Base-by-base conservation (phyloP, 2,888 invertebrate genomes). In the Ashinkailepas kermadecensis region DNA sequence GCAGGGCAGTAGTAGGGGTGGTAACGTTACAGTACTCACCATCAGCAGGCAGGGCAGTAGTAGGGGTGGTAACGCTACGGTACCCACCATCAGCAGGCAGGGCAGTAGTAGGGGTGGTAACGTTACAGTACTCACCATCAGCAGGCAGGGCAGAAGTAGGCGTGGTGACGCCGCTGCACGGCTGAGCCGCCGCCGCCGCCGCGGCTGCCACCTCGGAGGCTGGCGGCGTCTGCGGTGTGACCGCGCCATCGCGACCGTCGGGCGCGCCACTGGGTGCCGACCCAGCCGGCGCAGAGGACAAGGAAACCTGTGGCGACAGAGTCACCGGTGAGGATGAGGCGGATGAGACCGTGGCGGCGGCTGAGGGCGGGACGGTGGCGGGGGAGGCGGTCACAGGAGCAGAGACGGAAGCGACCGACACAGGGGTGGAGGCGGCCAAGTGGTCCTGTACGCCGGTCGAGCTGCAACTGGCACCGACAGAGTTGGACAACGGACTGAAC, bases 171-270 rank as follows among this genome's bases (percentile, higher is more conserved):
- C 23, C 3, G 58, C 79, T 79, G n/a, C 79, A 58, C 7, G 74
- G 25, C 7, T 84, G 58, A 83, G 81, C 67, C 81, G 67, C 81
- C 84, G 84, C 65, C 84, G 85, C 18, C 84, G 84, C 65, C 84
- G 85, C 18, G 83, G 83, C 78, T 83, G 82, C 67, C 81, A 82
- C 11, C 83, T 82, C 80, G 83, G 84, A 78, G 82, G 81, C 78
- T 83, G 81, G 82, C 85, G 83, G 12, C 83, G 82, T 83, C 85
- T 85, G 81, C 83, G 56, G 67, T 83, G 84, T 83, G 84, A 84
- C 85, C 82, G 64, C 80, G 74, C 65, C 84, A 80, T 83, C 80
- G 81, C 81, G 64, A 82, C 82, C 39, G 82, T 81, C 12, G 59
- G 80, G 11, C 81, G 80, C 15, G 80, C 80, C 54, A 78, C 10